phyloP scores from a whole-genome alignment of 1,140 invertebrate species.

The Drosophila quadrilineata region DNA sequence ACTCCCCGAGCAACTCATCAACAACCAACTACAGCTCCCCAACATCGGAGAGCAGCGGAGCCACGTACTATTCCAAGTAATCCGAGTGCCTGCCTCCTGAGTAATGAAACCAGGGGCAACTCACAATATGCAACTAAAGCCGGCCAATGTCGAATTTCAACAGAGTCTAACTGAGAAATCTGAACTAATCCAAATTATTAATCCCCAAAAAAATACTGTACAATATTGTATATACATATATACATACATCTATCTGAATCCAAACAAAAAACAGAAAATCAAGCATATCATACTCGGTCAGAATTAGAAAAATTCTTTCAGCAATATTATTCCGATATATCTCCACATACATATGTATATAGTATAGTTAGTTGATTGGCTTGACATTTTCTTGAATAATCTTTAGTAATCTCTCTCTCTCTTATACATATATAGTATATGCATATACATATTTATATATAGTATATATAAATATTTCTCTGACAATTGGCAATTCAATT shows the following conservation, averaged over 20 bases:
- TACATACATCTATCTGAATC: constrained; percentile 19
- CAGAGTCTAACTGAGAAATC: constrained; percentile 4
- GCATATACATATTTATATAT: constrained; percentile 2
- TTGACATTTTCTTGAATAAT: too few species aligned
- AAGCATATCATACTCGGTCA: constrained; percentile 41
- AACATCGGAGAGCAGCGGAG: constrained; percentile 59
- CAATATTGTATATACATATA: constrained; percentile 15
- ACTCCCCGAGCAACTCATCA: constrained; percentile 32
- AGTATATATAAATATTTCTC: neutral
- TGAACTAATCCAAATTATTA: constrained; percentile 14
- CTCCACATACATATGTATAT: too few species aligned
- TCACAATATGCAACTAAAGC: constrained; percentile 52
- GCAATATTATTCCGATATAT: too few species aligned
- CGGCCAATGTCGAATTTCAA: constrained; percentile 71
- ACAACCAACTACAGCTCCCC: constrained; percentile 51
- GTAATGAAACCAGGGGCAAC: constrained; percentile 27
- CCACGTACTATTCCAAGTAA: constrained; percentile 64
- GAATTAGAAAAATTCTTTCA: too few species aligned
- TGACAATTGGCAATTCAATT: constrained; percentile 11
- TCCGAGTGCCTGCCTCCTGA: constrained; percentile 42
- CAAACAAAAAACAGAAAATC: constrained; percentile 36
- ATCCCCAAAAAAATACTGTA: constrained; percentile 11
- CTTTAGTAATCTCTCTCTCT: too few species aligned
- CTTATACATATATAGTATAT: too few species aligned
- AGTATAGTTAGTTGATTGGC: too few species aligned